Evolutionary conservation across 2,888 invertebrate genomes (phyloP).

Genomic region (Drymonia ruficornis): DNA sequence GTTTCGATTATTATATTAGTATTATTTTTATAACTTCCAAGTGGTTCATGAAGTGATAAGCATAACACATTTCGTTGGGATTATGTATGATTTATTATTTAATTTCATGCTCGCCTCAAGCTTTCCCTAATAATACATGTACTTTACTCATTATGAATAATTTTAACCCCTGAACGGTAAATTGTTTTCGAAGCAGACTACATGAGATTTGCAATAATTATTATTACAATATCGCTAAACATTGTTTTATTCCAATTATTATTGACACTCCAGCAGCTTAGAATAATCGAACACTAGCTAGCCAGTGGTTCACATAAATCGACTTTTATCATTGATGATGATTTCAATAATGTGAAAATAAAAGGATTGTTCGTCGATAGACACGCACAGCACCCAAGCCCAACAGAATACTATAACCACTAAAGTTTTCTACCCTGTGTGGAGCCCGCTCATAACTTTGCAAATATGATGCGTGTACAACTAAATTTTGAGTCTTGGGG

Average conservation of each 20-base stretch:
- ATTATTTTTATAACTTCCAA: neutral
- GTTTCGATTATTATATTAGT: constrained; percentile 1
- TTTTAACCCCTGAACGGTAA: neutral
- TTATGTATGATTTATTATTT: neutral
- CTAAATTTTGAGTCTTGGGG: too few species aligned
- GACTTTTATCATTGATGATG: too few species aligned
- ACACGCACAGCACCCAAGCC: too few species aligned
- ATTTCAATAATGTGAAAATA: too few species aligned
- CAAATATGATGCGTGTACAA: too few species aligned
- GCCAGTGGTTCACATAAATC: too few species aligned
- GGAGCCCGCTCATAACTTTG: too few species aligned
- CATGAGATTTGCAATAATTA: neutral
- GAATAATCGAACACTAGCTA: too few species aligned
- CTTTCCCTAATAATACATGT: too few species aligned
- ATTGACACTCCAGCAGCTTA: neutral
- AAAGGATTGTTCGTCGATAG: too few species aligned
- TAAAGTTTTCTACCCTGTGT: too few species aligned
- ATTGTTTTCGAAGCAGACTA: neutral
- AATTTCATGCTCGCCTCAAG: neutral
- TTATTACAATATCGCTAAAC: neutral
- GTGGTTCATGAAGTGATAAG: neutral
- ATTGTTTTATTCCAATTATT: neutral
- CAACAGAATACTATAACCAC: too few species aligned
- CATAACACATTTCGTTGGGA: neutral
- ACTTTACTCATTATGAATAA: neutral